A percentile compares a stretch with the other conserved stretches of the same genome.
Conservation (phyloP, 2,113 vertebrate species). For the Ictidomys tridecemlineatus region DNA sequence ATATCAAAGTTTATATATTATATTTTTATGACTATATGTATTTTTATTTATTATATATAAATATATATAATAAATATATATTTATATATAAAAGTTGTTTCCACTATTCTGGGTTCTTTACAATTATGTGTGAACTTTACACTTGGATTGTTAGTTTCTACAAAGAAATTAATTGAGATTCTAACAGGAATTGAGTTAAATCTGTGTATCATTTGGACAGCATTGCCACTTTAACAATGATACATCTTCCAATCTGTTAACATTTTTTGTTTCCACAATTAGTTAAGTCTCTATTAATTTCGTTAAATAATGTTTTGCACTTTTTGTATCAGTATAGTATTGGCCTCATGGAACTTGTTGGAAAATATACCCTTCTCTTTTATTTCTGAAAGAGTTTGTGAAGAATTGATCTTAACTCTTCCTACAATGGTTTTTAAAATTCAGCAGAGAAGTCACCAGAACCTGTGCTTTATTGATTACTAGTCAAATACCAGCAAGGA, state of each 20-base stretch:
- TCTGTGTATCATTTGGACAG: background rate
- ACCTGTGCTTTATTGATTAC: background rate
- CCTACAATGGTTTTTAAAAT: background rate
- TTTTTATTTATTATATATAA: too few species aligned
- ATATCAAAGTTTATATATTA: too few species aligned
- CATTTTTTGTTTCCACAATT: background rate
- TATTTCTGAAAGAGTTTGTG: background rate
- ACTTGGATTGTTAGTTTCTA: background rate
- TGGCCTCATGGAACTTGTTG: background rate
- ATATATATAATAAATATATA: too few species aligned
- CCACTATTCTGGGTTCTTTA: too few species aligned
- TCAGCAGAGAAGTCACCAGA: background rate
- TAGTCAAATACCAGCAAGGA: background rate
- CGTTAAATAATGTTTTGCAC: background rate
- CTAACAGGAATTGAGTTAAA: background rate
- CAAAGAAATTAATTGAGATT: background rate
- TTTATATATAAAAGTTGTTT: background rate
- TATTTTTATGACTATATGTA: too few species aligned
- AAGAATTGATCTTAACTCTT: background rate
- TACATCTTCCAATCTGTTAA: background rate
- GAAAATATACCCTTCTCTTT: background rate
- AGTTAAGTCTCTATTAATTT: background rate
- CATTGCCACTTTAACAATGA: background rate
- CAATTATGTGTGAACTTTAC: background rate
- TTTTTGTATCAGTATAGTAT: background rate